Conservation (phyloP, 92 coral and sea anemone species). For the Pocillopora meandrina region DNA sequence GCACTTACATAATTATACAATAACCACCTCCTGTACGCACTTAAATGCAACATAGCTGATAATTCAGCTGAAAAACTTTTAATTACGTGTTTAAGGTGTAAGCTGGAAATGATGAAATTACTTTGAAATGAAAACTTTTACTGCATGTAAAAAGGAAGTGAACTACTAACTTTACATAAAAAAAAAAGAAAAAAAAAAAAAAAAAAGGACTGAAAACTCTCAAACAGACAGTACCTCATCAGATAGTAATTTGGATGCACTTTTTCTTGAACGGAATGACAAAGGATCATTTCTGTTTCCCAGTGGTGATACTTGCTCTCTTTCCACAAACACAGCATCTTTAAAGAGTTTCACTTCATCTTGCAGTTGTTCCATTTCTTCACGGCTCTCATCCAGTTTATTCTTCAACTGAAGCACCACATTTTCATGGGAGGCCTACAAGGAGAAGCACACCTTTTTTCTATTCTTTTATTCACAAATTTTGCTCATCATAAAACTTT, state of each 20-base stretch:
- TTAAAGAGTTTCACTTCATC: constrained; percentile 54
- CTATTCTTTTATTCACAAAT: no score
- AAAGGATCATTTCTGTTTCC: not conserved
- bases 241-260: not conserved
- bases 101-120: no score
- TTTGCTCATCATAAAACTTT: no score
- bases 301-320: constrained; percentile 15
- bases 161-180: not conserved
- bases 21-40: no score
- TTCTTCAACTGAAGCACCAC: constrained; percentile 61
- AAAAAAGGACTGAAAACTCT: not conserved
- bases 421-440: constrained; percentile 68
- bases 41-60: no score
- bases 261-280: constrained; percentile 1
- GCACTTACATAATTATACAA: no score
- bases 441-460: not conserved
- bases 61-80: no score
- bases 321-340: constrained; percentile 52
- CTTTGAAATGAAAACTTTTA: no score
- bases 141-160: not conserved
- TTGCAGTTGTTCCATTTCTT: constrained; percentile 66
- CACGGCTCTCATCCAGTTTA: constrained; percentile 56
- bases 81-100: no score
- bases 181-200: not conserved
- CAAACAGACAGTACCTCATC: not conserved